Evolutionary conservation across 1,140 invertebrate species (phyloP).

Genomic region (Dysdera silvatica): DNA sequence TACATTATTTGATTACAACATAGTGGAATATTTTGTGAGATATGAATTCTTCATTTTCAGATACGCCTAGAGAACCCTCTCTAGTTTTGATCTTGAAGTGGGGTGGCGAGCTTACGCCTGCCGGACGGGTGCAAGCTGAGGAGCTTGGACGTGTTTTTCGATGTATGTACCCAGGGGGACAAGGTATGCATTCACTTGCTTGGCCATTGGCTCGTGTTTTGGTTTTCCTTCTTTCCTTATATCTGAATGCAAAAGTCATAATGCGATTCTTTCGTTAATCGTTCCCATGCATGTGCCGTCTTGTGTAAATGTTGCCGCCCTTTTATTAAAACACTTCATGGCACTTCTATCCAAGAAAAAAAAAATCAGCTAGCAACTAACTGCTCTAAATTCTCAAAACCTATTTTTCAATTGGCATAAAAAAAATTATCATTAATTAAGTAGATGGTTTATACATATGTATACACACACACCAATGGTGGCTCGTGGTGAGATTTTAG

Average conservation of each 20-base stretch:
- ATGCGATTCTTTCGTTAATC: too few species aligned
- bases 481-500: too few species aligned
- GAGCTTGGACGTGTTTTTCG: constrained; percentile 95
- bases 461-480: too few species aligned
- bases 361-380: too few species aligned
- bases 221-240: constrained; percentile 17
- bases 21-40: neutral
- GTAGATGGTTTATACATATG: too few species aligned
- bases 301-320: too few species aligned
- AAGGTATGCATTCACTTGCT: constrained; percentile 39
- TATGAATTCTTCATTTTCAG: constrained; percentile 47
- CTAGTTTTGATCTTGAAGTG: constrained; percentile 95
- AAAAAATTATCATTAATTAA: too few species aligned
- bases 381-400: too few species aligned
- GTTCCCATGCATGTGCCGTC: too few species aligned
- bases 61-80: constrained; percentile 74
- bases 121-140: constrained; percentile 92
- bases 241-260: neutral
- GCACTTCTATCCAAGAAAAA: too few species aligned
- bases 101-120: constrained; percentile 98
- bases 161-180: constrained; percentile 86
- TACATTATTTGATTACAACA: neutral
- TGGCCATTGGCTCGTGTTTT: constrained; percentile 11
- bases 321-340: too few species aligned
- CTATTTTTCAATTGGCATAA: too few species aligned